A percentile compares a stretch with the other conserved stretches of the same genome.
Evolutionary conservation across 2,113 vertebrate genomes (phyloP).

Genomic region (Todiramphus chloris): DNA sequence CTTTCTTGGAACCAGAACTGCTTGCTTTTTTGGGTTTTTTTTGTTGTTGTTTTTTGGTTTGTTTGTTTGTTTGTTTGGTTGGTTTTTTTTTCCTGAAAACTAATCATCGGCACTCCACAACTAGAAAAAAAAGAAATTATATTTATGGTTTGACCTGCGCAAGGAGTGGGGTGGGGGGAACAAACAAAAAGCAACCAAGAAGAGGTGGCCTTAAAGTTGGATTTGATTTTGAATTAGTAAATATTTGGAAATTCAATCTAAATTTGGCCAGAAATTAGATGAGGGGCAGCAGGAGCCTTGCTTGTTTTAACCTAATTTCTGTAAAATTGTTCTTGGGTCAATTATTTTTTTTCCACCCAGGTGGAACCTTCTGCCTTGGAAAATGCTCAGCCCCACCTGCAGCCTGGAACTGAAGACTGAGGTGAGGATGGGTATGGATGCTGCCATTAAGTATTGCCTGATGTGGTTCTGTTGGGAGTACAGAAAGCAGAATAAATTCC

Average conservation of each 20-base stretch:
- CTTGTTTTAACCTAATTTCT: not conserved
- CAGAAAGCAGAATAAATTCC: not conserved
- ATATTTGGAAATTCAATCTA: not conserved
- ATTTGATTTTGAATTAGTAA: not conserved
- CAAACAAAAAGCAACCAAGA: not conserved
- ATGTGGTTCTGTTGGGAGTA: not conserved
- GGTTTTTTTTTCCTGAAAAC: not conserved
- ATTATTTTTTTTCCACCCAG: not conserved
- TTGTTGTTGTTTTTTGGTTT: no score
- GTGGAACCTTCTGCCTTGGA: not conserved
- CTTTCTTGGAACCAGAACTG: not conserved
- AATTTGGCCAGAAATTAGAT: not conserved
- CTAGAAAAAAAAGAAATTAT: not conserved
- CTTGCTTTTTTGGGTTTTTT: no score
- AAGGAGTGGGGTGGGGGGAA: no score
- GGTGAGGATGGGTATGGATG: not conserved
- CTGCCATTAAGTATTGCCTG: not conserved
- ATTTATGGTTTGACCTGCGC: not conserved
- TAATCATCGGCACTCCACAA: not conserved
- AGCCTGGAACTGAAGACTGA: not conserved
- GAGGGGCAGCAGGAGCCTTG: not conserved
- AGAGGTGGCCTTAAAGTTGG: not conserved
- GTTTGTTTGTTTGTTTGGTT: no score
- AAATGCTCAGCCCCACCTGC: not conserved
- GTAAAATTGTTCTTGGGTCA: not conserved